Conservation (phyloP, 2,113 vertebrate species). For the Thalassarche chlororhynchos region DNA sequence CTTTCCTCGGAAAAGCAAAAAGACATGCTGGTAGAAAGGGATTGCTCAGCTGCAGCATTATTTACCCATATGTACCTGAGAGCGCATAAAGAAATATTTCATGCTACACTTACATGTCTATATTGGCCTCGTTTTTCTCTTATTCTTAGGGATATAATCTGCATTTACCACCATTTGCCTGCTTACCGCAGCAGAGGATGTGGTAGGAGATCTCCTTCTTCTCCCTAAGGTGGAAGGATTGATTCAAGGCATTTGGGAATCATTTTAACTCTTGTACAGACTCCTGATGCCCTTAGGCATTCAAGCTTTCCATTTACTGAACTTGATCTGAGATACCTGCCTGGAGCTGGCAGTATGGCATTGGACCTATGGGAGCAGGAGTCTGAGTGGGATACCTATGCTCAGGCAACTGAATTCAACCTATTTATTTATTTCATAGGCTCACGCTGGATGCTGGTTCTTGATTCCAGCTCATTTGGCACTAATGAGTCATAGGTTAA, state of each 20-base stretch:
- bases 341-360: background rate
- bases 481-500: background rate
- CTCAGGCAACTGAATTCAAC: background rate
- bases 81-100: background rate
- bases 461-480: background rate
- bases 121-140: background rate
- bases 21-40: background rate
- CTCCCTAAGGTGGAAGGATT: background rate
- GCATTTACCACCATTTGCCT: background rate
- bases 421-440: background rate
- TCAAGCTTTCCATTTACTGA: background rate
- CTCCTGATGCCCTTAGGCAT: background rate
- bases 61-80: background rate
- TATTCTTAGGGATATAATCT: background rate
- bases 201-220: background rate
- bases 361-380: background rate
- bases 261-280: background rate
- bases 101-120: background rate
- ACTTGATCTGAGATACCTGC: background rate
- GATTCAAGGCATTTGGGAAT: background rate
- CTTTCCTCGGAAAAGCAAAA: background rate
- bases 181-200: background rate
- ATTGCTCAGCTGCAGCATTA: background rate
- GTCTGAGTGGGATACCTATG: too few species aligned
- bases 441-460: background rate